Evolutionary conservation across 1,140 invertebrate genomes (phyloP), one percentile per base, ranked within the genome.

Genomic region (Halyomorpha halys): DNA sequence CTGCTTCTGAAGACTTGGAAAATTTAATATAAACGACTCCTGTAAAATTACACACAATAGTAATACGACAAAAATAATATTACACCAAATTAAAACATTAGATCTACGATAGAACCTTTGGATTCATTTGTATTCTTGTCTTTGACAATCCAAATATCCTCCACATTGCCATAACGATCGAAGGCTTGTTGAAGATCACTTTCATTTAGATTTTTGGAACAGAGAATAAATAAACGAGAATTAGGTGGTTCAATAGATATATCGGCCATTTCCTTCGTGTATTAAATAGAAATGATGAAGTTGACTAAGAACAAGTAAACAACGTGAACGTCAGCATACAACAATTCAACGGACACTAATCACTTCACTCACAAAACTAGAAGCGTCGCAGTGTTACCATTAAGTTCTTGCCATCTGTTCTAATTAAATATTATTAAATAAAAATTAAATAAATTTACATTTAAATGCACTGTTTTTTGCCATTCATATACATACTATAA

Each of bases 61-160:
- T 63, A 63, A 62, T 23, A 30, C 27, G 11, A 19, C 3, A 25
- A 2, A 59, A 59, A 27, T n/a, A 59, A 27, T 59, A 27, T 27
- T 25, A 44, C 30, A 44, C n/a, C 15, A 60, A 39, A 44, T 2
- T 3, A 18, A 39, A 44, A 15, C 15, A 27, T 59, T 59, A 21
- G 6, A 59, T 21, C 4, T 27, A n/a, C 2, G 6, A 59, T 67
- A 61, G 72, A 77, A 84, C 92, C 92, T 84, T 94, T 94, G 69
- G 86, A 85, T 72, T 92, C 89, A 53, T 90, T 89, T 44, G 89
- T 86, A 53, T 77, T 81, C 44, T 87, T 85, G 72, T 94, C 89
- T 77, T 87, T 90, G 9, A 94, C 88, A 68, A 94, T 84, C 83
- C 88, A 90, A 34, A 95, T 81, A 75, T 94, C 89, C 75, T 94